Evolutionary conservation across 2,113 vertebrate genomes (phyloP).

Genomic region (Callospermophilus lateralis): DNA sequence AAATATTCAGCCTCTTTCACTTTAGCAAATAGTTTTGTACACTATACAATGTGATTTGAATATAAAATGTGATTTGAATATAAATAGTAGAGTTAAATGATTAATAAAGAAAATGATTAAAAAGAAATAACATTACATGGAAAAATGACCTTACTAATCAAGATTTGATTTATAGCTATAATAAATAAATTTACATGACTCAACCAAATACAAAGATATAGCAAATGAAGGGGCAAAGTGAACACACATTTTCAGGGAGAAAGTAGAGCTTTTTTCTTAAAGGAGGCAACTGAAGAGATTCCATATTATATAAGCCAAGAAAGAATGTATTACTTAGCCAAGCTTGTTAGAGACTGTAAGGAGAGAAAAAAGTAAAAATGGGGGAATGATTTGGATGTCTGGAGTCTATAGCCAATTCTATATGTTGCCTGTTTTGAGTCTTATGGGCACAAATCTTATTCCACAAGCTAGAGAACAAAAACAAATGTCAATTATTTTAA

Average conservation of each 20-base stretch:
- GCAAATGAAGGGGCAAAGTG: background rate
- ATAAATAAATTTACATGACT: background rate
- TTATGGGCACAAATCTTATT: background rate
- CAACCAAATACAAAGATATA: background rate
- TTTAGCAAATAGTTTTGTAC: background rate
- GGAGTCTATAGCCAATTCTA: background rate
- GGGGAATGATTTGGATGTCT: background rate
- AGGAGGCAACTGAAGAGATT: background rate
- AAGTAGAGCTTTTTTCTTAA: background rate
- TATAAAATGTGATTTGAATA: background rate
- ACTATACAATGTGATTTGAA: no score
- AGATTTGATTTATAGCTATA: background rate
- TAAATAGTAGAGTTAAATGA: background rate
- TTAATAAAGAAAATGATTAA: background rate
- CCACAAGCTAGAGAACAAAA: background rate
- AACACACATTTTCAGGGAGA: constrained; percentile 2
- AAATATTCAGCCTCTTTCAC: background rate
- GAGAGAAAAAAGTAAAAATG: background rate
- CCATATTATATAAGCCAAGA: background rate
- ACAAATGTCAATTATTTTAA: constrained; percentile 22
- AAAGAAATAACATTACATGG: background rate
- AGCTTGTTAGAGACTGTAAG: background rate
- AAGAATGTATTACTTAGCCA: background rate
- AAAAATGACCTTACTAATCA: background rate
- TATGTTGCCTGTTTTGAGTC: background rate